Conservation (phyloP, 2,113 vertebrate species). For the Paralichthys olivaceus region DNA sequence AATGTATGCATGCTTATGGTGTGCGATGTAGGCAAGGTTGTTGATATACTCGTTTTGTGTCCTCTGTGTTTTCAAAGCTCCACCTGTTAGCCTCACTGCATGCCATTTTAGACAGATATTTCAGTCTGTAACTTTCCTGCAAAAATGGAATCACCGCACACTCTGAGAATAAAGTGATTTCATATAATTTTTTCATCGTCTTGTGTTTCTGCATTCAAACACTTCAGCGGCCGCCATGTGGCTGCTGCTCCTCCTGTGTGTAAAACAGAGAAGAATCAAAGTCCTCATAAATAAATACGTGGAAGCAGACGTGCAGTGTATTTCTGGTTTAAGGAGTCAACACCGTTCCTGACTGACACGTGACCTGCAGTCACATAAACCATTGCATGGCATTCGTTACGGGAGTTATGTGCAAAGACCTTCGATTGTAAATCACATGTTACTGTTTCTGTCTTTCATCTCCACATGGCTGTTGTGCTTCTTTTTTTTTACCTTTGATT, state of each 20-base stretch:
- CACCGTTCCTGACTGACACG: conserved; percentile 12
- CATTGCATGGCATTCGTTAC: conserved; percentile 55
- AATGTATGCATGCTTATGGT: conserved; percentile 86
- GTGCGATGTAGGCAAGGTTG: conserved; percentile 80
- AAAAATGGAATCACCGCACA: conserved; percentile 92
- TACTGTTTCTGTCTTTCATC: conserved; percentile 66
- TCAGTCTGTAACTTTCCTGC: conserved; percentile 87
- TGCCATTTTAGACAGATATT: conserved; percentile 86
- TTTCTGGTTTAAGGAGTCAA: conserved; percentile 20
- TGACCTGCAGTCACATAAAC: conserved; percentile 9
- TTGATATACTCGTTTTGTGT: conserved; percentile 83
- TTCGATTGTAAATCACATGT: conserved; percentile 64
- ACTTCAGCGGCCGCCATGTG: background rate
- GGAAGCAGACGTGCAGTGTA: background rate
- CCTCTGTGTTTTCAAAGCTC: conserved; percentile 81
- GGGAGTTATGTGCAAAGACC: conserved; percentile 50
- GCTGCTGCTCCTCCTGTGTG: background rate
- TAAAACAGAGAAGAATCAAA: background rate
- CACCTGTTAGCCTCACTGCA: conserved; percentile 90
- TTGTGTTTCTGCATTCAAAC: conserved; percentile 74
- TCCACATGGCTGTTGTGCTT: conserved; percentile 62
- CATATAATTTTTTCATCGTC: conserved; percentile 82
- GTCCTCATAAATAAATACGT: background rate
- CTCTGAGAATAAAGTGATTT: conserved; percentile 86
- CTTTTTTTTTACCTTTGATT: conserved; percentile 23